Evolutionary conservation across 2,888 invertebrate species (phyloP).

Genomic region (Lithophane socia): DNA sequence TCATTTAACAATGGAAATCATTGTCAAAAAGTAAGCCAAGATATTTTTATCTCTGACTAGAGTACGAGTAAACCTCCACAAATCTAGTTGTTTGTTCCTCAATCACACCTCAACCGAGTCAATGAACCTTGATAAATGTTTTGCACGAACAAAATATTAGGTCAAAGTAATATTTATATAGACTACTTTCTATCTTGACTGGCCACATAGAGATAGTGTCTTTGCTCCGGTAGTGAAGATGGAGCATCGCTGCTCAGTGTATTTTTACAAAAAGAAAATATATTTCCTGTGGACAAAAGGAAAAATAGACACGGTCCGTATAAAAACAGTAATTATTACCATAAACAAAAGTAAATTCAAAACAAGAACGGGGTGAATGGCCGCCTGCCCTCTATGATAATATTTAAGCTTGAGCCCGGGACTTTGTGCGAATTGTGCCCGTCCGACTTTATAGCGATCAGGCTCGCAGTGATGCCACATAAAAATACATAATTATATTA

Average conservation of each 20-base stretch:
- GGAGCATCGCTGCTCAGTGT: slow-evolving; percentile 1
- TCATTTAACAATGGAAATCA: background rate
- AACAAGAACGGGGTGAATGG: slow-evolving; percentile 63
- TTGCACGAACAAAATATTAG: slow-evolving; percentile 49
- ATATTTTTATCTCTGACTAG: slow-evolving; percentile 12
- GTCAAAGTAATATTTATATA: slow-evolving; percentile 44
- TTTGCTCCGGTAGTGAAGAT: slow-evolving; percentile 28
- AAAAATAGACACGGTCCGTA: background rate
- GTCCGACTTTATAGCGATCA: slow-evolving; percentile 66
- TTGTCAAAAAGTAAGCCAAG: background rate
- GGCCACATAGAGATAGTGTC: slow-evolving; percentile 44
- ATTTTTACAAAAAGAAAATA: slow-evolving; percentile 32
- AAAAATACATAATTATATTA: slow-evolving; percentile 60
- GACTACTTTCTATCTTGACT: slow-evolving; percentile 50
- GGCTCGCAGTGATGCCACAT: slow-evolving; percentile 53
- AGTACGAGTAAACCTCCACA: slow-evolving; percentile 1
- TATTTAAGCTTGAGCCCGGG: slow-evolving; percentile 44
- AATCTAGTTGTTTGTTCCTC: slow-evolving; percentile 40
- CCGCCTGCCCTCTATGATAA: slow-evolving; percentile 65
- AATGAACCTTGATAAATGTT: slow-evolving; percentile 54
- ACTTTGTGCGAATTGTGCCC: slow-evolving; percentile 53
- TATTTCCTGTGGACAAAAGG: background rate
- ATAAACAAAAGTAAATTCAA: slow-evolving; percentile 44
- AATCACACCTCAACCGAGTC: slow-evolving; percentile 49
- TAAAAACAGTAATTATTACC: slow-evolving; percentile 29